Percentiles rank a stretch among this genome's conserved stretches.
Conservation (phyloP, 2,113 vertebrate species). For the Ceyx margarethae region DNA sequence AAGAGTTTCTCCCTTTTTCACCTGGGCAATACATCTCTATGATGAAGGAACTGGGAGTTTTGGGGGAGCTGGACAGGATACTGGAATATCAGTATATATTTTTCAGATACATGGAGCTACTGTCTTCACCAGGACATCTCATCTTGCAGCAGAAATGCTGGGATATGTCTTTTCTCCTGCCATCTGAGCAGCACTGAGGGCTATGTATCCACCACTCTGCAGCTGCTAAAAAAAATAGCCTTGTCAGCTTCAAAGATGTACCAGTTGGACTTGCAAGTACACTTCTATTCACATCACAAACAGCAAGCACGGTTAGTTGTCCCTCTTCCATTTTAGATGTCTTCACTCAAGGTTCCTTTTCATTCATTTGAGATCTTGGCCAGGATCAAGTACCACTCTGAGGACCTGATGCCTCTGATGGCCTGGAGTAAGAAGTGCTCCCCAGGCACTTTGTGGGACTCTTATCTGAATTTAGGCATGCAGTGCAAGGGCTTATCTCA, state of each 20-base stretch:
- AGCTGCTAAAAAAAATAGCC: neutral
- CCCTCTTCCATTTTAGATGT: neutral
- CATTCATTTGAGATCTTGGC: neutral
- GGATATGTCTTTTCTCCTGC: neutral
- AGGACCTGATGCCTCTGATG: neutral
- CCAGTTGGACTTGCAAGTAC: neutral
- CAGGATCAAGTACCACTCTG: neutral
- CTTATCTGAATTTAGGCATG: neutral
- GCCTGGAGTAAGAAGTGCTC: neutral
- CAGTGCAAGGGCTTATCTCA: neutral
- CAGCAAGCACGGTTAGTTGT: neutral
- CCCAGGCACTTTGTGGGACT: neutral
- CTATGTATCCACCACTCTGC: neutral
- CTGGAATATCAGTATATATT: neutral
- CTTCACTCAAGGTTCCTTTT: neutral
- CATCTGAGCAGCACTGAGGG: neutral
- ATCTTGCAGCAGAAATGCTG: neutral
- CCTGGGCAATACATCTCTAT: neutral
- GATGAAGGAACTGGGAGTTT: neutral
- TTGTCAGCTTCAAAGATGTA: neutral
- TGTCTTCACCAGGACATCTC: neutral
- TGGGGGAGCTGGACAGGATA: neutral
- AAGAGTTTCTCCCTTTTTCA: neutral
- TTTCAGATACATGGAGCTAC: neutral
- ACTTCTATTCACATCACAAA: rapidly evolving